Percentiles rank a stretch among this genome's conserved stretches.
phyloP scores from a whole-genome alignment of 2,888 invertebrate species.

The Drepana falcataria region DNA sequence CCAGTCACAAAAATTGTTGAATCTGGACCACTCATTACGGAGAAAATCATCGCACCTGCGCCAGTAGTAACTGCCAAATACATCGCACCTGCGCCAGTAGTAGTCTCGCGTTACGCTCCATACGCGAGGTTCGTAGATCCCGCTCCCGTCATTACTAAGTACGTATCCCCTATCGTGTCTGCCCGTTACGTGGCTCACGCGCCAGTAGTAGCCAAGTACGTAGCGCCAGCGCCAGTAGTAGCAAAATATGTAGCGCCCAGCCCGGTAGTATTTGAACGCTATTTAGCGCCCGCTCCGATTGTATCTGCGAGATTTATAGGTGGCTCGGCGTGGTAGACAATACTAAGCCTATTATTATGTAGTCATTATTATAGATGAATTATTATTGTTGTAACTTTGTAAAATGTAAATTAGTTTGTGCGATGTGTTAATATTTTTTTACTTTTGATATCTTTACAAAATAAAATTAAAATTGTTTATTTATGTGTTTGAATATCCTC shows the following conservation, averaged over 20 bases:
- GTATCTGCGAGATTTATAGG: background rate
- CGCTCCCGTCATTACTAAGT: constrained; percentile 4
- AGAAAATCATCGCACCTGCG: background rate
- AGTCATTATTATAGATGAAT: background rate
- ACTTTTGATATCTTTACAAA: too few species aligned
- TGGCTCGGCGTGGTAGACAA: background rate
- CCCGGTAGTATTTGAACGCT: background rate
- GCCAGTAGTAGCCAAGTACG: constrained; percentile 5
- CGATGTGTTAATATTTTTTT: too few species aligned
- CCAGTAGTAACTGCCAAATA: background rate
- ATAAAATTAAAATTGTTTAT: too few species aligned
- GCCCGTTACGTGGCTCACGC: constrained; percentile 9
- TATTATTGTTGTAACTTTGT: too few species aligned
- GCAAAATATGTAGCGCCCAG: background rate
- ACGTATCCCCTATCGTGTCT: constrained; percentile 5
- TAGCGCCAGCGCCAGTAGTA: background rate
- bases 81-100: background rate
- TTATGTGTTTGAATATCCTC: too few species aligned
- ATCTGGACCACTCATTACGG: background rate
- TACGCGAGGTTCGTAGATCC: constrained; percentile 2
- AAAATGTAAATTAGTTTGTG: too few species aligned
- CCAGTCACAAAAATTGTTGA: background rate
- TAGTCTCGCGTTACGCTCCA: too few species aligned
- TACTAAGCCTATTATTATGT: background rate
- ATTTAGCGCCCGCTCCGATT: background rate